phyloP scores from a whole-genome alignment of 35 echinoderm and acorn worm genomes.

The Holothuria glaberrima region DNA sequence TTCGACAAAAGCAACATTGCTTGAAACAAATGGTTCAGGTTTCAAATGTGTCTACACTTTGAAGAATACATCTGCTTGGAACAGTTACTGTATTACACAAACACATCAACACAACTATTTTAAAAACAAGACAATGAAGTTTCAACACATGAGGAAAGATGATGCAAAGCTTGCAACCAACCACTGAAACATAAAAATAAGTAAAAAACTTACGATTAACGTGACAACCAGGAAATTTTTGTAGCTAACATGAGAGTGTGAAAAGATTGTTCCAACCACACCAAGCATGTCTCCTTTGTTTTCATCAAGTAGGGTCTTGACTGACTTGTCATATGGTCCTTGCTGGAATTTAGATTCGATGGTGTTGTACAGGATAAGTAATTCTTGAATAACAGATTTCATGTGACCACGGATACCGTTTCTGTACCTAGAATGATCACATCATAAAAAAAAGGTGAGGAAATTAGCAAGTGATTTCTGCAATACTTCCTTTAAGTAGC shows the following conservation, averaged over 20 bases:
- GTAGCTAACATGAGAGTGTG: conserved; percentile 74
- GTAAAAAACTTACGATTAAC: conserved; percentile 84
- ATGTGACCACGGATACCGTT: conserved; percentile 99
- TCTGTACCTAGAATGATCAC: conserved; percentile 69
- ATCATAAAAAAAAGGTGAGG: neutral
- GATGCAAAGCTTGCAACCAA: too few species aligned
- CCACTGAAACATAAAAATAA: neutral
- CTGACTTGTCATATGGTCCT: conserved; percentile 96
- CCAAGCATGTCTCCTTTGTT: conserved; percentile 84
- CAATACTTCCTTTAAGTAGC: too few species aligned
- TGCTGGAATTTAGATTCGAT: conserved; percentile 95
- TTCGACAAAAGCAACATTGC: too few species aligned
- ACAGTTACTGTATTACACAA: too few species aligned
- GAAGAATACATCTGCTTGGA: too few species aligned
- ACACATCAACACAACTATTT: too few species aligned
- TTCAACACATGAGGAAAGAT: too few species aligned
- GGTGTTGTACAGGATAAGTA: conserved; percentile 74
- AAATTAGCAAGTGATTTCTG: too few species aligned
- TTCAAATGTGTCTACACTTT: too few species aligned
- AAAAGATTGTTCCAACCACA: conserved; percentile 86
- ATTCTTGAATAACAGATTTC: conserved; percentile 90
- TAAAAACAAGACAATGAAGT: too few species aligned
- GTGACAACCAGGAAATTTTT: conserved; percentile 90
- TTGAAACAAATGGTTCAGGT: too few species aligned
- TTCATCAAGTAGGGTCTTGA: conserved; percentile 82